A percentile compares a stretch with the other conserved stretches of the same genome.
These are phyloP conservation scores for Saxidomus purpurata DNA, from an alignment of 1,140 invertebrate genomes.

Conservation along the genomic window DNA sequence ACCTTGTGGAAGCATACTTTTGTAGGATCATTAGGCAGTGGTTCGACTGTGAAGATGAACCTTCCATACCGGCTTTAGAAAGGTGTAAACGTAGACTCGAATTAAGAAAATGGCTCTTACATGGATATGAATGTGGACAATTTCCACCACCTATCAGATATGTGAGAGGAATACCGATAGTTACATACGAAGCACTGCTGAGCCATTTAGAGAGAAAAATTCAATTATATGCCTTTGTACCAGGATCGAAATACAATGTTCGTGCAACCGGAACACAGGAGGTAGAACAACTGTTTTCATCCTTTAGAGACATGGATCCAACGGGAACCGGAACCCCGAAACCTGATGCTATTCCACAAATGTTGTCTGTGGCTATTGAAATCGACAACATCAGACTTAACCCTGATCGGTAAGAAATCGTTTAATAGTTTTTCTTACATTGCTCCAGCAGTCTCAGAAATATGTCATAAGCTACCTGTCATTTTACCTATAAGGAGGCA, in stretches of 20 bases:
- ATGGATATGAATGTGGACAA: neutral
- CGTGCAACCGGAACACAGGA: constrained; percentile 2
- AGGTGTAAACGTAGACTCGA: neutral
- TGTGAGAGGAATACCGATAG: constrained; percentile 13
- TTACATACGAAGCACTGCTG: constrained; percentile 1
- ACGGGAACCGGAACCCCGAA: neutral
- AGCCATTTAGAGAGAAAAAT: neutral
- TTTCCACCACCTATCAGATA: constrained; percentile 1
- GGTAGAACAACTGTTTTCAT: constrained; percentile 2
- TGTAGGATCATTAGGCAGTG: constrained; percentile 13
- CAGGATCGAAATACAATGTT: neutral
- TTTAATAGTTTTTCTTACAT: too few species aligned
- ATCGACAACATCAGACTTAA: neutral
- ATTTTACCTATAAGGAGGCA: too few species aligned
- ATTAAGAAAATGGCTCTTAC: neutral
- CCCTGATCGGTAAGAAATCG: neutral
- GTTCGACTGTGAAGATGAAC: constrained; percentile 4
- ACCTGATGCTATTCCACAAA: constrained; percentile 3
- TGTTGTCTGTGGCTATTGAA: neutral
- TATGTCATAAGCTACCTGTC: too few species aligned
- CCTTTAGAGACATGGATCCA: constrained; percentile 11
- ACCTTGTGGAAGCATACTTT: constrained; percentile 26
- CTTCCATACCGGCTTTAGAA: neutral
- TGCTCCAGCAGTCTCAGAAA: too few species aligned
- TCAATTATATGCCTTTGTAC: neutral